Percentiles rank a stretch among this genome's conserved stretches.
These are phyloP conservation scores for Monomorium pharaonis DNA, from an alignment of 1,140 invertebrate species.

Conservation along the genomic window DNA sequence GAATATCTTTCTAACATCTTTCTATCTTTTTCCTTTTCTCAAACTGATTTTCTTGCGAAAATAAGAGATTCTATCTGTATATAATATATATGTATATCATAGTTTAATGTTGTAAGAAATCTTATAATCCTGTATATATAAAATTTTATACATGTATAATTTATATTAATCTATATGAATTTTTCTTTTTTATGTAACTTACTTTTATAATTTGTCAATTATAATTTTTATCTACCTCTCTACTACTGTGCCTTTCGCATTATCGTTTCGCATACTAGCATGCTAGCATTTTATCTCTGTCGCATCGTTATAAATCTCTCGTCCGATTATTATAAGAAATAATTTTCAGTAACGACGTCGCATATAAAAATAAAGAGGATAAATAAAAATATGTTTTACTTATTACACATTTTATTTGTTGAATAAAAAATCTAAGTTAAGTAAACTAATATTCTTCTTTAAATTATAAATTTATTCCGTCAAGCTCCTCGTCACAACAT, in stretches of 20 bases:
- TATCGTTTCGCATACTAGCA: neutral
- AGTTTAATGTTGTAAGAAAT: slow-evolving; percentile 57
- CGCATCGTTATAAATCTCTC: slow-evolving; percentile 25
- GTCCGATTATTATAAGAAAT: slow-evolving; percentile 5
- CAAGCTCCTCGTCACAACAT: neutral
- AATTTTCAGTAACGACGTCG: slow-evolving; percentile 56
- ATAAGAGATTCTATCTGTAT: slow-evolving; percentile 78
- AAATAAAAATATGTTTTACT: slow-evolving; percentile 80
- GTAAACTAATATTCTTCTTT: slow-evolving; percentile 53
- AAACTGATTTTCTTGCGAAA: slow-evolving; percentile 76
- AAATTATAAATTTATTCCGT: neutral
- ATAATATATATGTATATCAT: slow-evolving; percentile 72
- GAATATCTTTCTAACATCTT: slow-evolving; percentile 23
- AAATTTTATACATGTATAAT: neutral
- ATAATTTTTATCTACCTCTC: neutral
- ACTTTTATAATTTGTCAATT: slow-evolving; percentile 49
- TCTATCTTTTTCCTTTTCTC: slow-evolving; percentile 56
- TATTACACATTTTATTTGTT: too few species aligned
- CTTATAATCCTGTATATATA: slow-evolving; percentile 3
- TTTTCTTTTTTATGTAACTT: slow-evolving; percentile 14
- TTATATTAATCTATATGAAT: neutral
- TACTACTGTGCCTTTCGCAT: neutral
- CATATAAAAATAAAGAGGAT: slow-evolving; percentile 81
- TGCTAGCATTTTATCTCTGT: neutral
- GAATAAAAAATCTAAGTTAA: slow-evolving; percentile 78